Percentiles rank a stretch among this genome's conserved stretches.
Evolutionary conservation across 1,140 invertebrate species (phyloP).

Genomic region (Drosophila oshimai): DNA sequence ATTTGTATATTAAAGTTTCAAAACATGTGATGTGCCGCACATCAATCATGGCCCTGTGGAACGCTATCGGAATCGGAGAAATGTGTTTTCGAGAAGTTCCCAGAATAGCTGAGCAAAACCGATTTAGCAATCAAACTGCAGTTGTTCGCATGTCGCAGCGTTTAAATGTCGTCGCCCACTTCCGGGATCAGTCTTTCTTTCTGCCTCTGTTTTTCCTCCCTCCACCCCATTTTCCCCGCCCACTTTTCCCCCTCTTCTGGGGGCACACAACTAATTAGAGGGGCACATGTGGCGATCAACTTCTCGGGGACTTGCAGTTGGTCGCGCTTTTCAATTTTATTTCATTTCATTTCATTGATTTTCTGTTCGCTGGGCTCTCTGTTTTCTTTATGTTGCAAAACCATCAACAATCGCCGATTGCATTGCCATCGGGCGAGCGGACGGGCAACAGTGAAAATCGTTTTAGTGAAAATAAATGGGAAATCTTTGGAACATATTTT

Average conservation of each 20-base stretch:
- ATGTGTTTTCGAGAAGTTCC: neutral
- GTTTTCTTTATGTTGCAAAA: constrained; percentile 39
- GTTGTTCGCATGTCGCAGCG: constrained; percentile 48
- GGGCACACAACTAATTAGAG: constrained; percentile 62
- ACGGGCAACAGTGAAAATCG: constrained; percentile 48
- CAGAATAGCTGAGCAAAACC: constrained; percentile 14
- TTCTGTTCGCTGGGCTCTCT: neutral
- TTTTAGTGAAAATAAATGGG: constrained; percentile 78
- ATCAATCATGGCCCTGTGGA: constrained; percentile 22
- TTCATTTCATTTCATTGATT: constrained; percentile 38
- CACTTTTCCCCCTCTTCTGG: neutral
- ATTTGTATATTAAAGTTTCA: neutral
- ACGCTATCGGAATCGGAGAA: neutral
- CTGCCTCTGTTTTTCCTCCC: constrained; percentile 6
- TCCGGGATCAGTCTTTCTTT: constrained; percentile 56
- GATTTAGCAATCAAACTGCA: constrained; percentile 68
- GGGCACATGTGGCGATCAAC: constrained; percentile 68
- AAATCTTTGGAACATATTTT: constrained; percentile 72
- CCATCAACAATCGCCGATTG: constrained; percentile 28
- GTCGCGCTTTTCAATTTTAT: constrained; percentile 60
- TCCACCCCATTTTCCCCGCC: neutral
- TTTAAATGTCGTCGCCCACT: constrained; percentile 66
- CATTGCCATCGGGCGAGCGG: constrained; percentile 23
- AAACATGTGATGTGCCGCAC: neutral
- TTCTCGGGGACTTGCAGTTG: constrained; percentile 60